phyloP scores from a whole-genome alignment of 2,113 vertebrate species.

The Melanerpes aurifrons region DNA sequence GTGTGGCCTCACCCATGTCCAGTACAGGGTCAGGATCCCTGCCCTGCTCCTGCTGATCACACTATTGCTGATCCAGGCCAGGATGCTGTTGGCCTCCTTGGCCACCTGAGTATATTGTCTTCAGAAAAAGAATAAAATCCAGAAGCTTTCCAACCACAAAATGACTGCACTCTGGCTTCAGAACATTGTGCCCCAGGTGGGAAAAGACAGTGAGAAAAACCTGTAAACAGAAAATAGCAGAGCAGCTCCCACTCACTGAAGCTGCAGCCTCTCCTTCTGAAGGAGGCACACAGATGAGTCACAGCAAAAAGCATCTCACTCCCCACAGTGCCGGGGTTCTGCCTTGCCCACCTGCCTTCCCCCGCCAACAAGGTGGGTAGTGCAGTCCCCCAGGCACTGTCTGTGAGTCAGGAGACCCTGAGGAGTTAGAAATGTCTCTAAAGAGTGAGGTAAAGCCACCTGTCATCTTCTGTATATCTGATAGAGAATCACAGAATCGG shows the following conservation, averaged over 20 bases:
- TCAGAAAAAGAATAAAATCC: too few species aligned
- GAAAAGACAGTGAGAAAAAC: not conserved
- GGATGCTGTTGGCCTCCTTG: too few species aligned
- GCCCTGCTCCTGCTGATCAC: too few species aligned
- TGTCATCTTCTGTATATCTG: conserved; percentile 1
- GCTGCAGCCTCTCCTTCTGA: conserved; percentile 11
- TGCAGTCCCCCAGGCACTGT: not conserved
- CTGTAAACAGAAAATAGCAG: conserved; percentile 56
- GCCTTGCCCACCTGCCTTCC: conserved; percentile 48
- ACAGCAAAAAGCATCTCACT: conserved; percentile 10
- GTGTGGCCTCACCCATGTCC: too few species aligned
- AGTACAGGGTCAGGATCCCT: too few species aligned
- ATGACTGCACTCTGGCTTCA: not conserved
- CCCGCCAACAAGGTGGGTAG: not conserved
- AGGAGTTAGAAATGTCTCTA: not conserved
- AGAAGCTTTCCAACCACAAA: not conserved
- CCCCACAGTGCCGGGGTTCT: not conserved
- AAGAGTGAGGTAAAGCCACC: not conserved
- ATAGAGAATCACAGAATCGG: not conserved
- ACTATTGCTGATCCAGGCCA: too few species aligned
- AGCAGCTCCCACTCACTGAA: conserved; percentile 20
- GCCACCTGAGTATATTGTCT: too few species aligned
- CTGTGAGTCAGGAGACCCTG: conserved; percentile 28
- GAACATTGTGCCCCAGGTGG: not conserved
- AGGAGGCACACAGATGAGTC: conserved; percentile 49